phyloP scores from a whole-genome alignment of 2,888 invertebrate genomes.

The Osedax fenrisi region DNA sequence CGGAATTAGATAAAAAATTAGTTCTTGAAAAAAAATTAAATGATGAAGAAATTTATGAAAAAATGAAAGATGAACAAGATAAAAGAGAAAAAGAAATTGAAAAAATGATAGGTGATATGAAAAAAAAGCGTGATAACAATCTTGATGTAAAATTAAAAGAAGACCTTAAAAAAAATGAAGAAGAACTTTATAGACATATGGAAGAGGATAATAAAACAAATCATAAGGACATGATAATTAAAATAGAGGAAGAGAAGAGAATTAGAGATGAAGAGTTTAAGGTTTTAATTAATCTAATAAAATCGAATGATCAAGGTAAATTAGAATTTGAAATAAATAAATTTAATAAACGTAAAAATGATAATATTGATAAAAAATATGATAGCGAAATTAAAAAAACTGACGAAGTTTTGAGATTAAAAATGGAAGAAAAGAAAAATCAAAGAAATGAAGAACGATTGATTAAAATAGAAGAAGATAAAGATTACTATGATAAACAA shows the following conservation, averaged over 20 bases:
- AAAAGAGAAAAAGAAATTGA: not conserved
- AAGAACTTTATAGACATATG: not conserved
- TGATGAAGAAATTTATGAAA: not conserved
- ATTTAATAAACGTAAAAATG: not conserved
- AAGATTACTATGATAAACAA: not conserved
- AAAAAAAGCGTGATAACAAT: not conserved
- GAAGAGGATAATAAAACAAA: not conserved
- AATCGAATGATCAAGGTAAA: not conserved
- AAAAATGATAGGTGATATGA: not conserved
- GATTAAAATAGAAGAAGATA: not conserved
- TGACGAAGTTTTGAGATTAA: not conserved
- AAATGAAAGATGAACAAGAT: not conserved
- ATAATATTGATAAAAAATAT: not conserved
- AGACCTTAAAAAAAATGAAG: not conserved
- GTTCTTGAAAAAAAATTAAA: not conserved
- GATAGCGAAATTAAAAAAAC: not conserved
- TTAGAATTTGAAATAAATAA: not conserved
- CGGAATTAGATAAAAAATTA: not conserved
- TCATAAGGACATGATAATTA: not conserved
- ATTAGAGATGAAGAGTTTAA: not conserved
- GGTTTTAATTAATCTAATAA: not conserved
- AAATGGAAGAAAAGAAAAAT: not conserved
- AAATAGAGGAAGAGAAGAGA: not conserved
- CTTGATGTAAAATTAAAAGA: not conserved
- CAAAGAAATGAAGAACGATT: not conserved